Conservation (phyloP, 2,888 invertebrate genomes). For the Drosophila setosimentum region DNA sequence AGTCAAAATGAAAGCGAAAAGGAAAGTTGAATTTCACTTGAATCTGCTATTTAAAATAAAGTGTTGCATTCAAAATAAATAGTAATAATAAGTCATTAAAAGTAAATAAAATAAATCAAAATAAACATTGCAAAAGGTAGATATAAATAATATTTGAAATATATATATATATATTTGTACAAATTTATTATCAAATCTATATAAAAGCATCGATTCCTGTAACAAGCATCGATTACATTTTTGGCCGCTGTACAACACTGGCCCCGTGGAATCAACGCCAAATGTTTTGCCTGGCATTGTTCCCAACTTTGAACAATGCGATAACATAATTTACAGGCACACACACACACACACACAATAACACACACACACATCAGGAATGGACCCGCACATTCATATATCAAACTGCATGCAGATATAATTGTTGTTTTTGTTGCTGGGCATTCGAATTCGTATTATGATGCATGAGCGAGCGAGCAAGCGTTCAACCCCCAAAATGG, state of each 20-base stretch:
- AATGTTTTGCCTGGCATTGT: slow-evolving; percentile 79
- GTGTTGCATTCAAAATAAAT: background rate
- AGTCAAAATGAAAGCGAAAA: background rate
- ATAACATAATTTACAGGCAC: slow-evolving; percentile 62
- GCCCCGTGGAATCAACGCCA: slow-evolving; percentile 31
- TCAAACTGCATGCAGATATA: slow-evolving; percentile 64
- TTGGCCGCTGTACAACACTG: slow-evolving; percentile 36
- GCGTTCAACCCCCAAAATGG: slow-evolving; percentile 56
- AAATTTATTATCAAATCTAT: too few relatives aligned
- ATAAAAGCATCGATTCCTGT: slow-evolving; percentile 2
- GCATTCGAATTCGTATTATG: slow-evolving; percentile 46
- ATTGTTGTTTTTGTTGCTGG: slow-evolving; percentile 19
- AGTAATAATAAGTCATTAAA: background rate
- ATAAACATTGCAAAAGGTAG: background rate
- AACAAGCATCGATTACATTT: slow-evolving; percentile 9
- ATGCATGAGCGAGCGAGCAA: slow-evolving; percentile 51
- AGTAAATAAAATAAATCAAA: too few relatives aligned
- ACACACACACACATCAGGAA: background rate
- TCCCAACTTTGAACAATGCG: slow-evolving; percentile 72
- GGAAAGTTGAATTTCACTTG: background rate
- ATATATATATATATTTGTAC: slow-evolving; percentile 16
- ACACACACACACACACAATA: slow-evolving; percentile 5
- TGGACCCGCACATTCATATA: slow-evolving; percentile 41
- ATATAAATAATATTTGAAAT: background rate
- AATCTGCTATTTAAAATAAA: background rate